Evolutionary conservation across 1,140 invertebrate species (phyloP).

Genomic region (Zophobas atratus): DNA sequence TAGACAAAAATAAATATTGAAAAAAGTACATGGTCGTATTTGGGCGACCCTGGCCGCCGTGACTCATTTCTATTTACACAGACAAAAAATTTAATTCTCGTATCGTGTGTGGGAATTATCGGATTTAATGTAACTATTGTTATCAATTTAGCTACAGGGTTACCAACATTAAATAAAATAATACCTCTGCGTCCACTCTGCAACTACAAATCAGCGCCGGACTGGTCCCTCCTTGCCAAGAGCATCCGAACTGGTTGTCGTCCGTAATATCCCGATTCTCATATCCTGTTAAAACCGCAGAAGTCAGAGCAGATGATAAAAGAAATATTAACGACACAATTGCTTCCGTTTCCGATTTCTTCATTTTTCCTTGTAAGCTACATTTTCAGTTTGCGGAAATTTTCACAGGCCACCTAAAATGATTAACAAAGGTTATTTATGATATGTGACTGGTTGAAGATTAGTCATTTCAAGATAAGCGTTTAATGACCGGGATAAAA

Average conservation of each 20-base stretch:
- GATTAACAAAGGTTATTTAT: background rate
- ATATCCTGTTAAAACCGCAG: slow-evolving; percentile 45
- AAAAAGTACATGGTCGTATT: slow-evolving; percentile 21
- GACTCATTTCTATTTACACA: slow-evolving; percentile 11
- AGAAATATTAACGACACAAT: slow-evolving; percentile 27
- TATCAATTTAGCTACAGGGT: no score
- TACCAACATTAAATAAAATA: no score
- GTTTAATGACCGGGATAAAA: background rate
- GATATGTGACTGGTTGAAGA: background rate
- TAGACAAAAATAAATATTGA: slow-evolving; percentile 27
- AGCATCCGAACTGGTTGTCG: slow-evolving; percentile 56
- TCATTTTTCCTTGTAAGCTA: slow-evolving; percentile 44
- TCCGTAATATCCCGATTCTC: slow-evolving; percentile 53
- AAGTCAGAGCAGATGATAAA: slow-evolving; percentile 16
- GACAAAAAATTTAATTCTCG: slow-evolving; percentile 6
- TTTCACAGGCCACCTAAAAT: background rate
- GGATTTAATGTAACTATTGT: no score
- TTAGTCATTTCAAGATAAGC: slow-evolving; percentile 1
- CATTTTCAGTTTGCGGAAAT: slow-evolving; percentile 26
- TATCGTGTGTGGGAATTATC: background rate
- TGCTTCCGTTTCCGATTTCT: slow-evolving; percentile 14
- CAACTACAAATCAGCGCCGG: slow-evolving; percentile 54
- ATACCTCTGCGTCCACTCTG: slow-evolving; percentile 56
- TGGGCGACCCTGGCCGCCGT: slow-evolving; percentile 9
- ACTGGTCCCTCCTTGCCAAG: slow-evolving; percentile 55